These are phyloP conservation scores for Struthidea cinerea DNA, from an alignment of 2,113 vertebrate genomes.

Conservation along the genomic window DNA sequence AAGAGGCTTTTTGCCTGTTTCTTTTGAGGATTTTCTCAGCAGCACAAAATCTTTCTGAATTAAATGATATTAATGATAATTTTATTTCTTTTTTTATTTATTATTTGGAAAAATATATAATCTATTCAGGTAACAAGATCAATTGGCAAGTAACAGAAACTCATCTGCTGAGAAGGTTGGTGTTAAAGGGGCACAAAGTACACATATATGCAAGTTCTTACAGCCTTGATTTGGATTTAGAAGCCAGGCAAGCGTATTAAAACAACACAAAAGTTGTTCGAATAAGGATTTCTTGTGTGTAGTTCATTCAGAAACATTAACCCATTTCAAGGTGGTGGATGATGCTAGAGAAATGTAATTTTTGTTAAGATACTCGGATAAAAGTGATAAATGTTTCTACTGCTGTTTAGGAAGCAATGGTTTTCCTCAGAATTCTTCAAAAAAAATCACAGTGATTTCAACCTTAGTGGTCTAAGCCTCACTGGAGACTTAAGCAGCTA, in stretches of 20 bases:
- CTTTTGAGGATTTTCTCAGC: neutral
- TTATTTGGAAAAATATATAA: neutral
- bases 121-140: neutral
- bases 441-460: neutral
- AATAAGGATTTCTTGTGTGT: neutral
- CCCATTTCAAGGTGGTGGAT: neutral
- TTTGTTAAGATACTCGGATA: neutral
- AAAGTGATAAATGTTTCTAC: neutral
- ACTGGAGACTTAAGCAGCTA: neutral
- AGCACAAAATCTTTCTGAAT: neutral
- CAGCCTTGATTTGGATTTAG: neutral
- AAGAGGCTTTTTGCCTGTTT: neutral
- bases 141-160: neutral
- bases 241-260: neutral
- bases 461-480: neutral
- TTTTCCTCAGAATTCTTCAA: neutral
- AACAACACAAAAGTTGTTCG: neutral
- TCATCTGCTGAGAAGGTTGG: neutral
- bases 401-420: neutral
- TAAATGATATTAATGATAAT: neutral
- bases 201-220: neutral
- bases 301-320: neutral
- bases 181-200: neutral
- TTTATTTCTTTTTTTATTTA: too few relatives aligned
- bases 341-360: neutral